Base-by-base conservation (phyloP, 2,797 vertebrate species). In the Mus caroli region DNA sequence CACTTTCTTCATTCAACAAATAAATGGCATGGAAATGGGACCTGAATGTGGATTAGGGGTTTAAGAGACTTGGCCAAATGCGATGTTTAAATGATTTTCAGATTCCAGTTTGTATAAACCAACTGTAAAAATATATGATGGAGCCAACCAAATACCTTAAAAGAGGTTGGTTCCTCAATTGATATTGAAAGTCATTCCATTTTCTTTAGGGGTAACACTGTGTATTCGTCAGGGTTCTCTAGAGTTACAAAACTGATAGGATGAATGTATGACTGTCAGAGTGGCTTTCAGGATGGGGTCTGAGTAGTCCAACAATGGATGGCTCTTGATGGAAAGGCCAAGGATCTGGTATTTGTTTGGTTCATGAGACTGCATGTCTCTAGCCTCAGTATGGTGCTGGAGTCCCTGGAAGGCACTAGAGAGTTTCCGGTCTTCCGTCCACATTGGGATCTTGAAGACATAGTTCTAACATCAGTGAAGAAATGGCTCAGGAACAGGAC, bases 51-150 rank as follows among this genome's bases (percentile, higher is more conserved):
- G 24, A 24, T 56, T 40, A 56, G 46, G 56, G 46, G 69, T 86
- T 86, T 88, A 77, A 91, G 75, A 94, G 12, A 34, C 4, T 14
- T 79, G 50, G 73, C 8, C 58, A 94, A 86, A 94, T 54, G 37
- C 7, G 6, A n/a, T 2, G 8, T 76, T n/a, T n/a, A 56, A 37
- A 62, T n/a, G 91, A 69, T 69, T 88, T 95, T 64, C 13, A n/a
- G n/a, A 95, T 86, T 86, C 76, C 50, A 71, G 0, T 76, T 90
- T 62, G 84, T 54, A 80, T 19, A 90, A 88, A 37, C 6, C 28
- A 62, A 73, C 15, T 90, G 12, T 95, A 77, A 94, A 85, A 92
- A 95, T 26, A 83, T 37, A 73, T n/a, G 54, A 14, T 10, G 37
- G 43, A 60, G 13, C 2, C 37, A 88, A 83, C 54, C n/a, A 91